A percentile compares a stretch with the other conserved stretches of the same genome.
These are phyloP conservation scores for Stenotaenia linearis DNA, from an alignment of 2,888 invertebrate species.

Conservation along the genomic window DNA sequence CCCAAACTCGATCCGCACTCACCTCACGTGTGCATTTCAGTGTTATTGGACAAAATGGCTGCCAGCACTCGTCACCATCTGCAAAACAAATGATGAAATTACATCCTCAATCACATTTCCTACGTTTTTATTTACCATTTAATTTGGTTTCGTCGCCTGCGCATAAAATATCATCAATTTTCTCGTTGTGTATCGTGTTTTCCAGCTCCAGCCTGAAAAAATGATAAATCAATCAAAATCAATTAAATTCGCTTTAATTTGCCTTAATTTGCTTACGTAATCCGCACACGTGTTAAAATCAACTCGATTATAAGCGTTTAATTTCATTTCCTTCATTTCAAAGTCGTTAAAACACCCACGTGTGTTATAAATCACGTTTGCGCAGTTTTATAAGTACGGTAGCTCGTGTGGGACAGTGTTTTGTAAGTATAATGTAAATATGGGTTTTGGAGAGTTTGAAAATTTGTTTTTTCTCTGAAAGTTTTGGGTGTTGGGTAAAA, in stretches of 20 bases:
- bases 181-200: background rate
- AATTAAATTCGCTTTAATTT: background rate
- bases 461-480: too few relatives aligned
- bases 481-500: too few relatives aligned
- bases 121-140: background rate
- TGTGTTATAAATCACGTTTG: too few relatives aligned
- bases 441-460: too few relatives aligned
- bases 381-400: too few relatives aligned
- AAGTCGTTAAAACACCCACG: too few relatives aligned
- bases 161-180: background rate
- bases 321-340: background rate
- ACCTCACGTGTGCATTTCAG: conserved; percentile 86
- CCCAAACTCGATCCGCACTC: conserved; percentile 45
- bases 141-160: background rate
- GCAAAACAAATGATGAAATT: background rate
- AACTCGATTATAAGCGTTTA: background rate
- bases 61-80: conserved; percentile 49
- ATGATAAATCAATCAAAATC: background rate
- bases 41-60: conserved; percentile 87
- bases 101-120: background rate
- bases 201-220: background rate
- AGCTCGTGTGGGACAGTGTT: too few relatives aligned
- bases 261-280: background rate
- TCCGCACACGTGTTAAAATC: background rate
- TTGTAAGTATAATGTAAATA: too few relatives aligned